Evolutionary conservation across 2,888 invertebrate species (phyloP), one percentile per base, ranked within the genome.

Genomic region (Drosophila anceps): DNA sequence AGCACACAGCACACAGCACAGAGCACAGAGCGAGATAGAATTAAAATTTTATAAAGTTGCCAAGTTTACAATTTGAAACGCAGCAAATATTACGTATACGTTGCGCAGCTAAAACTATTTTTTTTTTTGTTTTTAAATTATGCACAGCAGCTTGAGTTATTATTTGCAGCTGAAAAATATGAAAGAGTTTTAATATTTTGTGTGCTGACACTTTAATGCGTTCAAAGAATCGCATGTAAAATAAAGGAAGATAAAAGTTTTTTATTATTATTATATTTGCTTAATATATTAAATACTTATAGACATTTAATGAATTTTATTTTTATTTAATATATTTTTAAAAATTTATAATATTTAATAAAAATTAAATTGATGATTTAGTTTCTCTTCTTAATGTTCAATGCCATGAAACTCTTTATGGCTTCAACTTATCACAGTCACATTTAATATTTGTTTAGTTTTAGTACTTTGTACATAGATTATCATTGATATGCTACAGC

Each of bases 41-140:
- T 60, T 73, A 41, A 73, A 68, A 59, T 41, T 67, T 54, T 55
- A 73, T 55, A 59, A 55, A 60, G 24, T 59, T 63, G 51, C 41
- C 46, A 58, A 62, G 51, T 18, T 50, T 73, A 55, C 29, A 24
- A 24, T 24, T 24, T 4, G 24, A 24, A 24, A 24, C 4, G 24
- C 24, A 24, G 24, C 24, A 46, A 37, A 35, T 35, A 61, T 72
- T 66, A 66, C 24, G 61, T 73, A 73, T 66, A 58, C 53, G 41
- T 7, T 6, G 15, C 24, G 31, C n/a, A 13, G 35, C 29, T n/a
- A 12, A 18, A 35, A 43, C 13, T 24, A 39, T 39, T 48, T 18
- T 20, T 24, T 10, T 37, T 20, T 43, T 15, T 18, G 18, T 44
- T 12, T 24, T 1, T 0, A 41, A 27, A n/a, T 10, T 55, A 33